These are phyloP conservation scores for Epistrophe grossulariae DNA, from an alignment of 2,888 invertebrate genomes.

Conservation along the genomic window DNA sequence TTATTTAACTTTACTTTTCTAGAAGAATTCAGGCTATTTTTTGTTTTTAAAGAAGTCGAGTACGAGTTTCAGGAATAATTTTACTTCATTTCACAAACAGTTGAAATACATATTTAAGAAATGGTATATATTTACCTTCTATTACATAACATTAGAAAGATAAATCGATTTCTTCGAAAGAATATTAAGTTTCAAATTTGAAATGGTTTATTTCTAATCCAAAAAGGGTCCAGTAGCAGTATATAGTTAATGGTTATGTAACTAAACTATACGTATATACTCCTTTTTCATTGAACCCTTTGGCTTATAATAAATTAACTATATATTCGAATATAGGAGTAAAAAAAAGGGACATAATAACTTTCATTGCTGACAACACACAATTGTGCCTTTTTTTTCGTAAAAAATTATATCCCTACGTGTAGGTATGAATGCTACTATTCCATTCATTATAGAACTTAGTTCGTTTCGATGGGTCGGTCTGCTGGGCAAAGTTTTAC, in stretches of 20 bases:
- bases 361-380: slow-evolving; percentile 14
- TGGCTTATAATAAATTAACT: slow-evolving; percentile 7
- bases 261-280: not conserved
- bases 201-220: not conserved
- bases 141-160: not conserved
- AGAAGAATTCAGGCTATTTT: not conserved
- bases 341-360: slow-evolving; percentile 4
- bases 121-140: too few species aligned
- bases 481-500: not conserved
- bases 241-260: not conserved
- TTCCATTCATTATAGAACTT: not conserved
- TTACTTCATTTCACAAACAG: too few species aligned
- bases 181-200: not conserved
- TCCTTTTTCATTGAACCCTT: not conserved
- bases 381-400: not conserved
- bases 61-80: not conserved
- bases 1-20: too few species aligned
- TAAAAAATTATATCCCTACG: not conserved
- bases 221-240: not conserved
- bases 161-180: not conserved
- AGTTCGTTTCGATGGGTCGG: not conserved
- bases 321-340: not conserved
- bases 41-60: too few species aligned
- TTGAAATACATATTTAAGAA: too few species aligned
- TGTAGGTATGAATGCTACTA: not conserved